phyloP scores from a whole-genome alignment of 2,888 invertebrate genomes.

The Marasmarcha lunaedactyla region DNA sequence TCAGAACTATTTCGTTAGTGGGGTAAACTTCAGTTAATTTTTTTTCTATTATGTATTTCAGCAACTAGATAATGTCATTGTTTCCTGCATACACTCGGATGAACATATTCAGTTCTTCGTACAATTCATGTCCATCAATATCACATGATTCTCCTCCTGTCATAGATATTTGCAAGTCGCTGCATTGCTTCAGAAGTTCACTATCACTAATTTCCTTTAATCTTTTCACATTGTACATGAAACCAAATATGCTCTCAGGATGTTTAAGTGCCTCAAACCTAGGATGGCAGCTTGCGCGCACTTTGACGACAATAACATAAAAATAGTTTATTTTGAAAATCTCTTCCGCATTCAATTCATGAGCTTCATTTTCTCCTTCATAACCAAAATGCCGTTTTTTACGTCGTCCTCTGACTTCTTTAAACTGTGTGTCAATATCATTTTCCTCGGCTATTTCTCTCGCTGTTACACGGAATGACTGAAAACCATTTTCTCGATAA shows the following conservation, averaged over 20 bases:
- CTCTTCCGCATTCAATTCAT: too few relatives aligned
- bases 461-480: slow-evolving; percentile 13
- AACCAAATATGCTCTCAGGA: too few relatives aligned
- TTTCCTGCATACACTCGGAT: slow-evolving; percentile 17
- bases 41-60: slow-evolving; percentile 8
- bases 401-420: slow-evolving; percentile 13
- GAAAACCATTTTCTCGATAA: slow-evolving; percentile 14
- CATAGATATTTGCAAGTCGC: too few relatives aligned
- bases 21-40: not conserved
- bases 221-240: too few relatives aligned
- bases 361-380: slow-evolving; percentile 19
- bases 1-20: slow-evolving; percentile 14
- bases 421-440: too few relatives aligned
- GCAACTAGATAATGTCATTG: slow-evolving; percentile 14
- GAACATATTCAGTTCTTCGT: slow-evolving; percentile 10
- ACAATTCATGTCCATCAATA: slow-evolving; percentile 17
- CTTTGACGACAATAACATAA: too few relatives aligned
- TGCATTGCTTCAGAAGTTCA: slow-evolving; percentile 14
- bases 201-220: slow-evolving; percentile 14
- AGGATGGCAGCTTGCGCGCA: too few relatives aligned
- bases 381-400: slow-evolving; percentile 16
- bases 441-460: slow-evolving; percentile 13
- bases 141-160: slow-evolving; percentile 18
- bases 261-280: too few relatives aligned
- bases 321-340: too few relatives aligned